These are phyloP conservation scores for Ictalurus furcatus DNA, from an alignment of 2,113 vertebrate genomes.

Conservation along the genomic window DNA sequence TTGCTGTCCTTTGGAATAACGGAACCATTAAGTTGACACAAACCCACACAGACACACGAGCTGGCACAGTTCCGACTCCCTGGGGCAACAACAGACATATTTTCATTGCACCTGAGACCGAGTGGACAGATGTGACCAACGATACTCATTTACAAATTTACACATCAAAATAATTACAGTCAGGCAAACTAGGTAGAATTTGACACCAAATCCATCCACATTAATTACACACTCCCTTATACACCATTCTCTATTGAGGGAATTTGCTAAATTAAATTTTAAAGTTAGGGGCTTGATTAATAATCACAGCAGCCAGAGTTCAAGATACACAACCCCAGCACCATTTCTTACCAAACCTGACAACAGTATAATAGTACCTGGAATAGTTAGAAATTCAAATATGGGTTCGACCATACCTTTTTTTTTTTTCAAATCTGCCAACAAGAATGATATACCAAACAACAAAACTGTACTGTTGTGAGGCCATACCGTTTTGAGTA, in stretches of 20 bases:
- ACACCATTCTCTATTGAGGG: not conserved
- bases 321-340: not conserved
- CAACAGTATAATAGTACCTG: not conserved
- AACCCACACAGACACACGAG: not conserved
- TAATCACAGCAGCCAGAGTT: not conserved
- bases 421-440: not conserved
- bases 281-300: not conserved
- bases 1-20: not conserved
- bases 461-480: not conserved
- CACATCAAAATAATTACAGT: not conserved
- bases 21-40: not conserved
- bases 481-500: not conserved
- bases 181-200: not conserved
- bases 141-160: not conserved
- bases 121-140: slow-evolving; percentile 2
- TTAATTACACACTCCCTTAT: not conserved
- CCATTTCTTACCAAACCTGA: not conserved
- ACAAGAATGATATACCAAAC: not conserved
- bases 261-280: not conserved
- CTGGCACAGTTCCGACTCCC: not conserved
- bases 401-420: not conserved
- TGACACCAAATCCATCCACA: not conserved
- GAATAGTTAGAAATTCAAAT: not conserved
- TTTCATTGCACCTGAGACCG: slow-evolving; percentile 24
- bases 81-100: not conserved